Evolutionary conservation across 2,888 invertebrate genomes (phyloP), one percentile per base, ranked within the genome.

Genomic region (Pasiphila rectangulata): DNA sequence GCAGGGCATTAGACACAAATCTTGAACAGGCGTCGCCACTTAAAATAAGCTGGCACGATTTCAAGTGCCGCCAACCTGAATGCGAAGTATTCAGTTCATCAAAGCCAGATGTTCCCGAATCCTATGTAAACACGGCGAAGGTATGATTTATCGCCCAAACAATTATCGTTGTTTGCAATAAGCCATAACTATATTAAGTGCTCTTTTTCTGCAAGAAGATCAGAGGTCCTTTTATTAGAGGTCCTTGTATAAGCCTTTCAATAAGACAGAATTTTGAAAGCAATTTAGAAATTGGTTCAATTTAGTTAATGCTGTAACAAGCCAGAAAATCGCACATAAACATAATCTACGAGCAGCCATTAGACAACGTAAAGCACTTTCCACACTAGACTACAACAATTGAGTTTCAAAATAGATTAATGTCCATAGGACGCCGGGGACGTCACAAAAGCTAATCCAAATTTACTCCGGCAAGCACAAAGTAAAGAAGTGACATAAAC

Each of bases 1-100:
- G 55, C 54, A 61, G 68, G 66, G 69, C 72, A 79, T 79, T 76
- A 81, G 73, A 75, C 74, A 76, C 79, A 80, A 79, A 79, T 84
- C 82, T 83, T 71, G 68, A 78, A 71, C 84, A 83, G 83, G 77
- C 79, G 77, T 81, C 77, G 78, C 79, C 82, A 84, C 83, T 87
- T 85, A 81, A 86, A 87, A 87, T 86, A 86, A 83, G 75, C 83
- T 88, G 87, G 86, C 86, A 87, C 79, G 81, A 73, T 77, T 83
- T 86, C 86, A 86, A 88, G 79, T 79, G 79, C 76, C 74, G 71
- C 78, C 79, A 83, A 84, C 84, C 83, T 81, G 79, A 82, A 83
- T 83, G 75, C 73, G 73, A 79, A 83, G 77, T 83, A 84, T 87
- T 86, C 82, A 83, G 85, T 81, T 81, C 83, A 84, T 88, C 83